Evolutionary conservation across 2,797 vertebrate genomes (phyloP).

Genomic region (Delichon dasypus): DNA sequence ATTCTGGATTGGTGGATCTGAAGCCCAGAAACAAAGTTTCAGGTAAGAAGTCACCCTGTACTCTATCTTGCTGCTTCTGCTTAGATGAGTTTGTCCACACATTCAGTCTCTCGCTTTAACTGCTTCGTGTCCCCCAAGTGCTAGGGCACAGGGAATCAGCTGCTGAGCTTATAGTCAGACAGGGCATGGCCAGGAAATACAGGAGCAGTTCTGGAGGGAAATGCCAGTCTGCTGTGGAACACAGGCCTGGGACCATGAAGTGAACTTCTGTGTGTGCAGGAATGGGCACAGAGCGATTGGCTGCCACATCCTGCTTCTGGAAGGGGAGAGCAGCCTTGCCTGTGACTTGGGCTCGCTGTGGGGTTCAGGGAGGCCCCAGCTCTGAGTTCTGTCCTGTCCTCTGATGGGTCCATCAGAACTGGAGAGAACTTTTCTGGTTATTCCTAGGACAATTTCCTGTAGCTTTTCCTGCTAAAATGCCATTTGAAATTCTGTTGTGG

Average conservation of each 20-base stretch:
- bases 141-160: neutral
- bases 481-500: neutral
- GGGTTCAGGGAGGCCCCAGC: neutral
- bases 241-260: neutral
- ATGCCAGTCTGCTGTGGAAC: neutral
- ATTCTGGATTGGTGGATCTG: conserved; percentile 83
- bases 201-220: neutral
- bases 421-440: neutral
- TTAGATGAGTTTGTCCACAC: conserved; percentile 59
- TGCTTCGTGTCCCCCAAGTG: neutral
- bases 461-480: neutral
- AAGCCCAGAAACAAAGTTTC: conserved; percentile 79
- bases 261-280: neutral
- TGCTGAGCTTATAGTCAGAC: neutral
- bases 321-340: neutral
- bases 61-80: conserved; percentile 69
- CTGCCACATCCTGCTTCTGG: neutral
- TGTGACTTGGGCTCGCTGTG: neutral
- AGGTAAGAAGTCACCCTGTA: conserved; percentile 80
- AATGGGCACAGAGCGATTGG: neutral
- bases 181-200: neutral
- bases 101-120: conserved; percentile 33
- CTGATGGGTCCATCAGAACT: neutral
- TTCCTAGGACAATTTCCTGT: neutral
- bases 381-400: neutral